A percentile compares a stretch with the other conserved stretches of the same genome.
These are phyloP conservation scores for Triplophysa dalaica DNA, from an alignment of 2,113 vertebrate genomes.

Conservation along the genomic window DNA sequence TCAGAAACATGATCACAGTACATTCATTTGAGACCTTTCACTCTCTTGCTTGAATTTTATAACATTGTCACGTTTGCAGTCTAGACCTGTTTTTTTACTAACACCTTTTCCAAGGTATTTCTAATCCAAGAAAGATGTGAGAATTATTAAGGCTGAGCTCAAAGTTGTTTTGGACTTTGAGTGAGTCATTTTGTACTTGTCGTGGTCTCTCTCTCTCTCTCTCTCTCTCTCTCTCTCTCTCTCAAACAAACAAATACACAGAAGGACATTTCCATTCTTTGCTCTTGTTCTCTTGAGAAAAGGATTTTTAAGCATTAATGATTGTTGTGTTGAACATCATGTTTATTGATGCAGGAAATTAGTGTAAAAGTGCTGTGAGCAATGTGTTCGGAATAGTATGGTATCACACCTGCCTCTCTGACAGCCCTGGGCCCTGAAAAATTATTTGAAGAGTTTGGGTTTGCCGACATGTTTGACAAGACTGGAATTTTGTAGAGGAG, in stretches of 20 bases:
- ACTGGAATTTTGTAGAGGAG: too few species aligned
- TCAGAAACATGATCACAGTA: neutral
- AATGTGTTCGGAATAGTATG: neutral
- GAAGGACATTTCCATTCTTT: neutral
- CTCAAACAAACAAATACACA: neutral
- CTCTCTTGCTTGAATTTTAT: neutral
- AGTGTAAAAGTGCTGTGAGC: neutral
- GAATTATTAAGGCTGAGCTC: conserved; percentile 1
- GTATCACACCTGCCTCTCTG: neutral
- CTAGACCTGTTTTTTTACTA: neutral
- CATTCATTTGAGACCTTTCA: too few species aligned
- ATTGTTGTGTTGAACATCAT: neutral
- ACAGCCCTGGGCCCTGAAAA: neutral
- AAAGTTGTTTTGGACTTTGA: neutral
- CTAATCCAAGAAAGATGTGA: conserved; percentile 8
- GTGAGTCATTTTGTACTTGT: neutral
- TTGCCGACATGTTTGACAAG: too few species aligned
- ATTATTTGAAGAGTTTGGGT: too few species aligned
- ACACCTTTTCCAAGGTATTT: conserved; percentile 11
- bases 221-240: neutral
- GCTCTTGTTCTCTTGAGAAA: neutral
- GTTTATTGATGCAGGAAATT: neutral
- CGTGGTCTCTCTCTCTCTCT: neutral
- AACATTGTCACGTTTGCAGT: neutral
- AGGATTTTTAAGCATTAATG: neutral